A percentile compares a stretch with the other conserved stretches of the same genome.
Evolutionary conservation across 2,888 invertebrate genomes (phyloP).

Genomic region (Bombylius discolor): DNA sequence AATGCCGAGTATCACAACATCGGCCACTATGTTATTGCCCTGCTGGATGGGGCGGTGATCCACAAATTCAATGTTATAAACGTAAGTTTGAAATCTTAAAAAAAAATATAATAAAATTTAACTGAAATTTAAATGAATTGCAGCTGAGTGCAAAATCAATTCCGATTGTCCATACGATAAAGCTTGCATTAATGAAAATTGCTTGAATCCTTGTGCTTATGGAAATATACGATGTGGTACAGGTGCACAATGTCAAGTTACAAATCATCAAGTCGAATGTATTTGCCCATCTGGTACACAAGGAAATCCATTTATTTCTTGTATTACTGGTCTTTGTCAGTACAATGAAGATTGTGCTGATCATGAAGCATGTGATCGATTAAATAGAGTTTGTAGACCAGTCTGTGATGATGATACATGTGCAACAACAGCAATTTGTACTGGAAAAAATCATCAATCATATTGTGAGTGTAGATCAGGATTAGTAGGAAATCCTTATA

Average conservation of each 20-base stretch:
- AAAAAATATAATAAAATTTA: background rate
- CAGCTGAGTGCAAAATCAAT: slow-evolving; percentile 69
- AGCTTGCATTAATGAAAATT: slow-evolving; percentile 64
- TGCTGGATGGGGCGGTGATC: slow-evolving; percentile 76
- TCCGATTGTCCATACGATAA: slow-evolving; percentile 75
- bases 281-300: slow-evolving; percentile 74
- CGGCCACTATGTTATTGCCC: slow-evolving; percentile 76
- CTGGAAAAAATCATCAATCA: slow-evolving; percentile 61
- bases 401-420: slow-evolving; percentile 75
- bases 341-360: slow-evolving; percentile 82
- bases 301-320: slow-evolving; percentile 68
- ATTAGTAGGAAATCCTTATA: slow-evolving; percentile 64
- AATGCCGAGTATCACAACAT: slow-evolving; percentile 63
- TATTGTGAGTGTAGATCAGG: slow-evolving; percentile 65
- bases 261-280: slow-evolving; percentile 67
- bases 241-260: slow-evolving; percentile 61
- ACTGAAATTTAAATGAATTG: slow-evolving; percentile 13
- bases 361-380: slow-evolving; percentile 68
- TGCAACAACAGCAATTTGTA: slow-evolving; percentile 62
- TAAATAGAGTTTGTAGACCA: slow-evolving; percentile 69
- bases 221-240: slow-evolving; percentile 59
- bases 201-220: slow-evolving; percentile 61
- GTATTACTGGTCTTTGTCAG: slow-evolving; percentile 70
- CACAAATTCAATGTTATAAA: slow-evolving; percentile 71
- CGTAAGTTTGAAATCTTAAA: slow-evolving; percentile 47